These are phyloP conservation scores for Caenorhabditis remanei DNA, from an alignment of 1,140 invertebrate genomes.

Conservation along the genomic window DNA sequence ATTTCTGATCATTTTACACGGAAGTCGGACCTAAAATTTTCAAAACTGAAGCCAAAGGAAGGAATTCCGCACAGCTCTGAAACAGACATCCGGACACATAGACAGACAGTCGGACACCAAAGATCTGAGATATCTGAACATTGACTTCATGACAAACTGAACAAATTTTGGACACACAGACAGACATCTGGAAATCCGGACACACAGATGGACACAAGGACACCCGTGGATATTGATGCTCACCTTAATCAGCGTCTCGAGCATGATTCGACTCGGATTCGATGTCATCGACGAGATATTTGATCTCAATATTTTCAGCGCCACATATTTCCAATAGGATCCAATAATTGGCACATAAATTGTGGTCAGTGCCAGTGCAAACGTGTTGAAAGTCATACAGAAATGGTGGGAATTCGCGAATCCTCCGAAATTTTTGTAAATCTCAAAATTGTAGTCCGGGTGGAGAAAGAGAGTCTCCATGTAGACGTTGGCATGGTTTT, in stretches of 20 bases:
- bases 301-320: conserved; percentile 11
- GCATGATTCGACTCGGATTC: conserved; percentile 7
- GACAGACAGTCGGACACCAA: too few species aligned
- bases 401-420: conserved; percentile 10
- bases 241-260: conserved; percentile 10
- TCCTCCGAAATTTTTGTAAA: conserved; percentile 9
- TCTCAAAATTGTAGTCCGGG: neutral
- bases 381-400: conserved; percentile 26
- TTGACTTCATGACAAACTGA: too few species aligned
- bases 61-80: too few species aligned
- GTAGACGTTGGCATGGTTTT: neutral
- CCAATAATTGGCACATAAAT: conserved; percentile 21
- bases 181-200: too few species aligned
- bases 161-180: too few species aligned
- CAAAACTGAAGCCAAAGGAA: too few species aligned
- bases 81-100: too few species aligned
- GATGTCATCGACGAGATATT: neutral
- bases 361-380: neutral
- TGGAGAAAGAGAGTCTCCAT: neutral
- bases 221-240: too few species aligned
- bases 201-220: too few species aligned
- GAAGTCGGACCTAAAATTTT: too few species aligned
- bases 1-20: too few species aligned
- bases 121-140: too few species aligned
- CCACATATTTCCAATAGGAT: neutral